Evolutionary conservation across 2,888 invertebrate genomes (phyloP), one percentile per base, ranked within the genome.

Genomic region (Tromatobia lineatoria): DNA sequence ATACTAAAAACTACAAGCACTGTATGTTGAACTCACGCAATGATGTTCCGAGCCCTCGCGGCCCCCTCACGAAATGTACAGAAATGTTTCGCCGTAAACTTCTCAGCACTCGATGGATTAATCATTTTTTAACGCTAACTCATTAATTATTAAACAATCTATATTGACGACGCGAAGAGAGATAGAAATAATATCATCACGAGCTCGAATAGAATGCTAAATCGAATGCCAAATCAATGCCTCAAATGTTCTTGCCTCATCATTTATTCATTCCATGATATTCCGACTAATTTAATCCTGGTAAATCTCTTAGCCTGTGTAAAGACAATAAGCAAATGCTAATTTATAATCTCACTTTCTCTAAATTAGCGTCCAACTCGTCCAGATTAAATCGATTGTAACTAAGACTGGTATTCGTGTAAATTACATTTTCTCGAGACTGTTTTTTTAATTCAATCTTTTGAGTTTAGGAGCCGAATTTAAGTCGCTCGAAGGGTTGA

Each of bases 21-120:
- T 92, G 90, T 91, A 92, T 89, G 91, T 91, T 90, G 88, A 90
- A 91, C 87, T 90, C 89, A 90, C 89, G 87, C 89, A 90, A 88
- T 90, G 88, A 91, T 90, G 88, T 89, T 89, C 90, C 89, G 90
- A 87, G 88, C 89, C 92, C 90, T 92, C 90, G 89, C 88, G 80
- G 85, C 86, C 88, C 86, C 84, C 57, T 54, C 80, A 34, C 66
- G 52, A 47, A 88, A 80, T 92, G 92, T 92, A 92, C 91, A 92
- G 91, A 92, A 29, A 29, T 29, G 89, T 91, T 89, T 87, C 88
- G 88, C 86, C 75, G 81, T 87, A 42, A 54, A 18, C 74, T 47
- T 66, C 29, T 70, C 23, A 45, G 52, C 54, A 80, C 38, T 74
- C 74, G 80, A 73, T 57, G 54, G 45, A 57, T 66, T 66, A 54